A percentile compares a stretch with the other conserved stretches of the same genome.
Evolutionary conservation across 2,888 invertebrate species (phyloP).

Genomic region (Eristalis pertinax): DNA sequence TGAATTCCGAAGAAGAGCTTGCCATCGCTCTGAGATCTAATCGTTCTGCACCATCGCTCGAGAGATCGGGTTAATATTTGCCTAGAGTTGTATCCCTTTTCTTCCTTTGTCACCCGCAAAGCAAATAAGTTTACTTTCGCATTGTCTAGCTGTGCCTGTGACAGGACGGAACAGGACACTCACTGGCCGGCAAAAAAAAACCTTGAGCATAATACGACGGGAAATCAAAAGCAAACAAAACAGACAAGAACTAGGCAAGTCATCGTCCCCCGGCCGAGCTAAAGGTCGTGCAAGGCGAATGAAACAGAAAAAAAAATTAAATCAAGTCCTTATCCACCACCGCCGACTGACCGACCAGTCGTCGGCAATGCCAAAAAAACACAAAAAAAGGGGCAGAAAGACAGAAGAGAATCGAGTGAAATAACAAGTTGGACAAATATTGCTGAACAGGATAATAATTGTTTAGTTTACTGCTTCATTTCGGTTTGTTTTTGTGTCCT

Average conservation of each 20-base stretch:
- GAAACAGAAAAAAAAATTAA: slow-evolving; percentile 2
- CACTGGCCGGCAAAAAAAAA: too few species aligned
- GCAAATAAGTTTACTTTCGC: too few species aligned
- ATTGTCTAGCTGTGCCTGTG: slow-evolving; percentile 7
- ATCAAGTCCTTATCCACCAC: not conserved
- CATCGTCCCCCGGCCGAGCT: too few species aligned
- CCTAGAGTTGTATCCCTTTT: slow-evolving; percentile 20
- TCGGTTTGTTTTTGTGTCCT: slow-evolving; percentile 29
- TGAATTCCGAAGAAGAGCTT: not conserved
- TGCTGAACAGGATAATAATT: slow-evolving; percentile 59
- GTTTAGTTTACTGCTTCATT: slow-evolving; percentile 52
- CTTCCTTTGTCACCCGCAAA: not conserved
- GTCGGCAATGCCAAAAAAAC: not conserved
- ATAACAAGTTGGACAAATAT: slow-evolving; percentile 55
- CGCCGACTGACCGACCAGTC: not conserved
- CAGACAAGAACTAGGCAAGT: not conserved
- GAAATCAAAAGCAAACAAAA: slow-evolving; percentile 22
- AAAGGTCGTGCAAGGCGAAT: too few species aligned
- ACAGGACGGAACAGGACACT: too few species aligned
- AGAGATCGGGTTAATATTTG: not conserved
- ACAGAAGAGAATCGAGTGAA: slow-evolving; percentile 31
- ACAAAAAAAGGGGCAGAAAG: not conserved
- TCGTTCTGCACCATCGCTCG: too few species aligned
- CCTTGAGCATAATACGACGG: too few species aligned
- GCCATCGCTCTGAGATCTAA: too few species aligned